Base-by-base conservation (phyloP, 2,888 invertebrate genomes). In the Arrhopalites spinosus region DNA sequence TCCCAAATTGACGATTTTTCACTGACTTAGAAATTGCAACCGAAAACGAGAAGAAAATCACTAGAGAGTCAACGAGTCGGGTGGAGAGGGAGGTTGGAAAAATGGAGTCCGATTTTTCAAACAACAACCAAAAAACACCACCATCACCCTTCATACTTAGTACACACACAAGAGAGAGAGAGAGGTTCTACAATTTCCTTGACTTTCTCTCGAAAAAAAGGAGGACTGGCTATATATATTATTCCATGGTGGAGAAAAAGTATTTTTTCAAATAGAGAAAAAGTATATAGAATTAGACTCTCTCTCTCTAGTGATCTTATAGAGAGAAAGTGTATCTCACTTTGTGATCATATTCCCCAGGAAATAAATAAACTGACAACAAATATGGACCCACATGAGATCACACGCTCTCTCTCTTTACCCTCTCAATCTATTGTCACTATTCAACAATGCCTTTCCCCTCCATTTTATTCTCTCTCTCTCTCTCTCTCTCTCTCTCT, bases 1-100 rank as follows among this genome's bases (percentile, higher is more conserved):
- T 81, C 80, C 82, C 80, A 79, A 80, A 82, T 82, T 81, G 82
- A 79, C 81, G 79, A 82, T 82, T 82, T 82, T 80, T 82, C 82
- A 82, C 80, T 81, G 82, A 82, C 82, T 82, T 71, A 59, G 71
- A 71, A 71, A 71, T 80, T 80, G 79, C 78, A 79, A 77, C 74
- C 75, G 80, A 80, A 79, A 81, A 80, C 78, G 79, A 80, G 79
- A 81, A 80, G 79, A 80, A 80, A 81, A 81, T 81, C 80, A 80
- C 80, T 80, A 80, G 81, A 80, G 81, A 80, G 79, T 80, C 78
- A 78, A 80, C 79, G 77, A 78, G 78, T 79, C 75, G 79, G 75
- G 77, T 59, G 78, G 79, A 79, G 78, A 79, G 79, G 77, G 71
- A 76, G 77, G 36, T n/a, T 7, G 76, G 75, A 79, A 73, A 80